Evolutionary conservation across 2,888 invertebrate species (phyloP).

Genomic region (Monochamus alternatus): DNA sequence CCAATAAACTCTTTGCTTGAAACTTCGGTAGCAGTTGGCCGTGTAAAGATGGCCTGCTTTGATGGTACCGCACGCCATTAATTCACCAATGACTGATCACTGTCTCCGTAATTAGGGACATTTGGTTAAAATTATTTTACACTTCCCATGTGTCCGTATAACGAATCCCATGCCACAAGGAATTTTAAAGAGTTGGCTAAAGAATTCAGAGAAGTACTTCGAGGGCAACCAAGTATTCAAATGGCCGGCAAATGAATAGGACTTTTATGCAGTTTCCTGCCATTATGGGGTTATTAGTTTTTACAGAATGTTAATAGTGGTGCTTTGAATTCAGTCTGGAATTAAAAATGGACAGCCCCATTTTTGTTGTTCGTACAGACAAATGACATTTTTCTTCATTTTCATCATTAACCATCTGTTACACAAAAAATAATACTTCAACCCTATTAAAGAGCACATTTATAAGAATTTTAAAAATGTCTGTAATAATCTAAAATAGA

Average conservation of each 20-base stretch:
- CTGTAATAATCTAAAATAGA: no score
- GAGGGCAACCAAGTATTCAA: constrained; percentile 13
- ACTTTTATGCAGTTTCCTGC: not conserved
- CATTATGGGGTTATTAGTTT: not conserved
- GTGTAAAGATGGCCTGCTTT: constrained; percentile 58
- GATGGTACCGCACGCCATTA: constrained; percentile 61
- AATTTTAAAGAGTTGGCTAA: constrained; percentile 55
- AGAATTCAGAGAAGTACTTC: constrained; percentile 49
- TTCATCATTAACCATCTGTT: no score
- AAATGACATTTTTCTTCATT: no score
- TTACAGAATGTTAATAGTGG: constrained; percentile 1
- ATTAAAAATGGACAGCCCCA: no score
- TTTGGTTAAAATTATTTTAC: constrained; percentile 61
- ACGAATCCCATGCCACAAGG: constrained; percentile 54
- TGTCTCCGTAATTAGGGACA: constrained; percentile 59
- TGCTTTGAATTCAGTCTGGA: not conserved
- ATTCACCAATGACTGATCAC: constrained; percentile 60
- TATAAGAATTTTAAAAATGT: no score
- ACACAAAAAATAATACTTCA: no score
- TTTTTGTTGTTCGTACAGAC: no score
- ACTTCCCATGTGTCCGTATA: constrained; percentile 61
- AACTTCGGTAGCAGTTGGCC: constrained; percentile 63
- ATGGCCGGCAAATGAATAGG: constrained; percentile 13
- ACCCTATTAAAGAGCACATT: no score
- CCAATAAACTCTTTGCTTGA: constrained; percentile 61